Evolutionary conservation across 1,140 invertebrate species (phyloP).

Genomic region (Drosophila pectinifera): DNA sequence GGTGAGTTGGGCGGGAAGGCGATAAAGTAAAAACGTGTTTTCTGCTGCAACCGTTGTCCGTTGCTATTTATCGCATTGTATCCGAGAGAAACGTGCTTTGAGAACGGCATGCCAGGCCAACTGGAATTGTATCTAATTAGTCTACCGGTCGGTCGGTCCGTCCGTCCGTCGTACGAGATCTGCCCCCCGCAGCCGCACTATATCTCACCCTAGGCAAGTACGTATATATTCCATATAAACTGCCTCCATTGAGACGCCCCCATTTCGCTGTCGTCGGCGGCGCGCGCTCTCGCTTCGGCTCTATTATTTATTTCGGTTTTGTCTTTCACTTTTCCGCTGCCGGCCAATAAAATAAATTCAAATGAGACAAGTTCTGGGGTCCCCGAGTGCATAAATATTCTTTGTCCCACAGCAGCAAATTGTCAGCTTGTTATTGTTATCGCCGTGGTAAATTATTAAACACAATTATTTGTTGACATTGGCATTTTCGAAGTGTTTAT

Average conservation of each 20-base stretch:
- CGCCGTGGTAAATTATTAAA: slow-evolving; percentile 48
- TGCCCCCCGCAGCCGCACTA: slow-evolving; percentile 8
- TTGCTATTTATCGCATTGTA: slow-evolving; percentile 72
- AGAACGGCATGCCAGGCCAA: slow-evolving; percentile 72
- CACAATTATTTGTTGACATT: slow-evolving; percentile 54
- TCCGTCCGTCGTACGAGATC: slow-evolving; percentile 8
- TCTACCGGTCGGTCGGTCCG: slow-evolving; percentile 60
- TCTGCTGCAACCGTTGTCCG: slow-evolving; percentile 66
- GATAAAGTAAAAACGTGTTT: slow-evolving; percentile 79
- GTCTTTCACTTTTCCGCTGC: slow-evolving; percentile 33
- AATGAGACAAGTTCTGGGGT: slow-evolving; percentile 61
- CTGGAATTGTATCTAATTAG: slow-evolving; percentile 83
- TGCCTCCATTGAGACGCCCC: slow-evolving; percentile 60
- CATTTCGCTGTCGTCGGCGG: slow-evolving; percentile 16
- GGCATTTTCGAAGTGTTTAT: slow-evolving; percentile 48
- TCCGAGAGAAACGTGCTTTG: slow-evolving; percentile 71
- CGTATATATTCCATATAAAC: slow-evolving; percentile 14
- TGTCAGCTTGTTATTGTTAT: slow-evolving; percentile 59
- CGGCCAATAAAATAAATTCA: slow-evolving; percentile 66
- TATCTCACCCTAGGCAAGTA: slow-evolving; percentile 11
- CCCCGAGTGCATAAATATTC: slow-evolving; percentile 63
- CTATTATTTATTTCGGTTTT: slow-evolving; percentile 49
- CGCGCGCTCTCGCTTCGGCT: slow-evolving; percentile 11
- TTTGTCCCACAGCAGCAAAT: slow-evolving; percentile 36
- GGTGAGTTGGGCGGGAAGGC: slow-evolving; percentile 33